Evolutionary conservation across 1,140 invertebrate genomes (phyloP).

Genomic region (Microplitis demolitor): DNA sequence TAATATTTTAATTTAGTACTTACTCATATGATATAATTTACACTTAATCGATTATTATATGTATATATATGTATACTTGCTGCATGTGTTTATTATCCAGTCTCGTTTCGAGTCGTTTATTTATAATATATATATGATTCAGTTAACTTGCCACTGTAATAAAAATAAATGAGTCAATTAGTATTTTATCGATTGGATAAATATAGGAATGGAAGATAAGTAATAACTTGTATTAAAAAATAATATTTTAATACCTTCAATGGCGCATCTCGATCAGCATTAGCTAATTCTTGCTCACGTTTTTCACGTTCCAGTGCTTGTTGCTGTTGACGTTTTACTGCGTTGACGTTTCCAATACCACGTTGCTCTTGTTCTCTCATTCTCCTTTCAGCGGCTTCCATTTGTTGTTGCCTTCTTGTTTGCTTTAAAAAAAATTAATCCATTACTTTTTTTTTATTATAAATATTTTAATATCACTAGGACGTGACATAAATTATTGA

Average conservation of each 20-base stretch:
- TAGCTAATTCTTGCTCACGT: constrained; percentile 44
- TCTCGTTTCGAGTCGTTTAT: constrained; percentile 5
- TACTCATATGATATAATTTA: neutral
- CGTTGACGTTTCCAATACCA: constrained; percentile 63
- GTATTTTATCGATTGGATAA: neutral
- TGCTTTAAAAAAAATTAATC: constrained; percentile 46
- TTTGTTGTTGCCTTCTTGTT: constrained; percentile 57
- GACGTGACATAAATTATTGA: neutral
- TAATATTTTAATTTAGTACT: neutral
- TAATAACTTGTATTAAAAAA: neutral
- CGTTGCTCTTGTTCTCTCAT: constrained; percentile 56
- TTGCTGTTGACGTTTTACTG: constrained; percentile 59
- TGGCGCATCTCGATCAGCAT: constrained; percentile 21
- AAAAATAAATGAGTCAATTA: neutral
- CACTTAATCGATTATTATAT: neutral
- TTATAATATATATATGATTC: neutral
- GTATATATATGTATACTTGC: neutral
- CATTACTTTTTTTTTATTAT: too few species aligned
- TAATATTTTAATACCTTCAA: constrained; percentile 37
- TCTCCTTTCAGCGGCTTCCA: constrained; percentile 64
- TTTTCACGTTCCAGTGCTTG: constrained; percentile 52
- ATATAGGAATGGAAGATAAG: neutral
- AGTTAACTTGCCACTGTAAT: constrained; percentile 28
- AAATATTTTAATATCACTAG: neutral
- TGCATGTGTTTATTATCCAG: constrained; percentile 2